Conservation (phyloP, 2,888 invertebrate species). For the Gastracanthus pulcherrimus region DNA sequence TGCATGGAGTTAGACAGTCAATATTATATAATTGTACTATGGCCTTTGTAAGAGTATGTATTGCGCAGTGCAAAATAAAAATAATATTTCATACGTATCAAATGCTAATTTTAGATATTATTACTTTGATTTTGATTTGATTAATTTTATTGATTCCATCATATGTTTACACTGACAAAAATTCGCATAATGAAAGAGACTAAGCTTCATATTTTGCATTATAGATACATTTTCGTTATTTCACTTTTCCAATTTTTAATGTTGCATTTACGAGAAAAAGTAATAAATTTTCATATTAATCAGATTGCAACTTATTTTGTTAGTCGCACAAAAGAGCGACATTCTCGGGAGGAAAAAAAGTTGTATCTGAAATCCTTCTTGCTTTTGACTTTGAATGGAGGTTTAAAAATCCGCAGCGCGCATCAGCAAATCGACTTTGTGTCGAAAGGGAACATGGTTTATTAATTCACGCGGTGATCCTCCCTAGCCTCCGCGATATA, state of each 20-base stretch:
- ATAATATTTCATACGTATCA: background rate
- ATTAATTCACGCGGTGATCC: constrained; percentile 47
- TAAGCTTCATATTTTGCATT: too few relatives aligned
- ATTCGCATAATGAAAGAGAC: too few relatives aligned
- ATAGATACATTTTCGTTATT: too few relatives aligned
- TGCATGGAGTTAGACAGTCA: constrained; percentile 22
- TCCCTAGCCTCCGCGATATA: background rate
- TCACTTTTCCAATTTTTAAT: background rate
- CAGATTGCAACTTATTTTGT: background rate
- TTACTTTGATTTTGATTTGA: background rate
- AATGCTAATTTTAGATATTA: background rate
- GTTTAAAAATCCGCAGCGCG: background rate
- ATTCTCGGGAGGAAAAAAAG: background rate
- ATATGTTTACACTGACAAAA: too few relatives aligned
- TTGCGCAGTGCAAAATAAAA: constrained; percentile 18
- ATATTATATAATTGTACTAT: constrained; percentile 8
- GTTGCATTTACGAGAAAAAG: too few relatives aligned
- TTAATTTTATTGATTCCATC: background rate
- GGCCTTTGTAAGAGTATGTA: constrained; percentile 16
- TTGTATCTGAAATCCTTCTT: background rate
- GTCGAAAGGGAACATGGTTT: constrained; percentile 30
- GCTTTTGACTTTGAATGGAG: background rate
- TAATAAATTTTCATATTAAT: too few relatives aligned
- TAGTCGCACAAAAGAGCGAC: background rate
- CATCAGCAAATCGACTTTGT: constrained; percentile 45